Evolutionary conservation across 2,797 vertebrate genomes (phyloP).

Genomic region (Hirundo rustica): DNA sequence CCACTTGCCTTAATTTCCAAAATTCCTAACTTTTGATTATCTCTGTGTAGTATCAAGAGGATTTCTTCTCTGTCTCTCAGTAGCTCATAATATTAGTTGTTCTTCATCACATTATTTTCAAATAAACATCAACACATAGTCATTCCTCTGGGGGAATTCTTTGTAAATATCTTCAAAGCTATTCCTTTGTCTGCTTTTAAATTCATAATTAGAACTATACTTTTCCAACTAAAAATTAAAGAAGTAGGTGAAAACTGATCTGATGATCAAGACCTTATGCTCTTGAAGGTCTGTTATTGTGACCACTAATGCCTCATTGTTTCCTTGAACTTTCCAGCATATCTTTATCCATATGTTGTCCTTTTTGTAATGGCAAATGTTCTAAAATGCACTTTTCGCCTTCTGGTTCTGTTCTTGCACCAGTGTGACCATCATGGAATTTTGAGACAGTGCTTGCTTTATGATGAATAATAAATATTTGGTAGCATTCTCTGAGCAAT

Average conservation of each 20-base stretch:
- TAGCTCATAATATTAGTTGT: background rate
- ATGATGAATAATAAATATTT: background rate
- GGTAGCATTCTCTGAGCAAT: background rate
- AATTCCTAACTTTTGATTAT: background rate
- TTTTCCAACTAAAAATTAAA: background rate
- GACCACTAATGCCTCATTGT: background rate
- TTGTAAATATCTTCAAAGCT: background rate
- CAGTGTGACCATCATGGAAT: background rate
- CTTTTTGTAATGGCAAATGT: rapidly evolving
- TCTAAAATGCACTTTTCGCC: background rate
- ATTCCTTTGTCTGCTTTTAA: background rate
- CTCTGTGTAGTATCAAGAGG: background rate
- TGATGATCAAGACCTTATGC: background rate
- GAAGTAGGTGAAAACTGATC: background rate
- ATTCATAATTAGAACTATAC: background rate
- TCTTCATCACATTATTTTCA: background rate
- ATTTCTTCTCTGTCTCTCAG: background rate
- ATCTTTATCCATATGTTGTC: background rate
- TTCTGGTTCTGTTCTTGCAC: background rate
- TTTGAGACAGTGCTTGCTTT: background rate
- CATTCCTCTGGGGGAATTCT: background rate
- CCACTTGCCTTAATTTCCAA: background rate
- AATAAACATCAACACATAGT: background rate
- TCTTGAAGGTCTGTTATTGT: background rate
- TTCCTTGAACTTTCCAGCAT: background rate